Evolutionary conservation across 2,888 invertebrate species (phyloP), one percentile per base, ranked within the genome.

Genomic region (Diplazon laetatorius): DNA sequence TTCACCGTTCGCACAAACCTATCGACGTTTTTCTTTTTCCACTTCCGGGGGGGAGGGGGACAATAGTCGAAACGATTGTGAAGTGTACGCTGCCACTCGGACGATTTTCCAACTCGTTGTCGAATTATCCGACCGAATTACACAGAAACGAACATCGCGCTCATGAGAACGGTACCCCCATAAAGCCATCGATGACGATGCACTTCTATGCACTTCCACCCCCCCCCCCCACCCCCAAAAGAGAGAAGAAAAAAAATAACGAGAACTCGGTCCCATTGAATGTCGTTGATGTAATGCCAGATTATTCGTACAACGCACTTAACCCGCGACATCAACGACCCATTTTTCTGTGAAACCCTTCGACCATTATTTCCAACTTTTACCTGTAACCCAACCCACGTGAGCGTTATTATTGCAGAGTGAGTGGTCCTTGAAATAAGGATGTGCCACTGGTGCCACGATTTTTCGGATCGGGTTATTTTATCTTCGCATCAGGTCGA

Each of bases 111-210:
- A 71, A 71, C 65, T 70, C 48, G 63, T 75, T 57, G 62, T 46
- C 37, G 59, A 66, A 60, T 39, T 37, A 46, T 48, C 37, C 63
- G 14, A 16, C n/a, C 48, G 12, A 16, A 4, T 59, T 59, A 20
- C 16, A 44, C 14, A 14, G 8, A 14, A 63, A 18, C 55, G 25
- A 25, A 25, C 5, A n/a, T n/a, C 30, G 30, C 12, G 37, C 46
- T 25, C 63, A 35, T 65, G 60, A 71, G 65, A 60, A 60, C 44
- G 20, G 37, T 52, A 48, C 59, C n/a, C 48, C 50, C 25, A 37
- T 77, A 72, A 57, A 77, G 55, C 66, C 68, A 72, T 68, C 55
- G 76, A 77, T 77, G 76, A 76, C 76, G 60, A 66, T 76, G 76
- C 76, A 71, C 66, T 76, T 59, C 52, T 44, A 6, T 18, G 44